Base-by-base conservation (phyloP, 2,888 invertebrate species). In the Synergus gifuensis region DNA sequence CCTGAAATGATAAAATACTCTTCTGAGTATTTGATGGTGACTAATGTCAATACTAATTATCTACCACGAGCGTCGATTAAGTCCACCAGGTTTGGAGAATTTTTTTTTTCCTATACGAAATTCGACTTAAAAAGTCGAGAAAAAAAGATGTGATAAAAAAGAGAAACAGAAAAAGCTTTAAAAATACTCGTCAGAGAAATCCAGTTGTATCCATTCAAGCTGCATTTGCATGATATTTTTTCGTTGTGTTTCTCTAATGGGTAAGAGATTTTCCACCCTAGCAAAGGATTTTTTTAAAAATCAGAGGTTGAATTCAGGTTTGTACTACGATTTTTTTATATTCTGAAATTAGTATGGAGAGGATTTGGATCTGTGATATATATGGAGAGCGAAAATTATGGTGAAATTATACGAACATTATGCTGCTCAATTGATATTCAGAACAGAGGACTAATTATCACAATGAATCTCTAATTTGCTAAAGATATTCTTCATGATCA, bases 41-140 rank as follows among this genome's bases (percentile, higher is more conserved):
- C 85, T 84, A 86, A 86, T 84, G 83, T 62, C 76, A 40, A 58
- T 60, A 81, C 81, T 86, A 86, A 88, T 88, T 88, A 85, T 49
- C 2, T 42, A 40, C 44, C 66, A 44, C 42, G 42, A 66, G 42
- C 42, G 18, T 42, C 42, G 44, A 66, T 66, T 44, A 9, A 18
- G 78, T 83, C 78, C 76, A 82, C 80, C 82, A 81, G 82, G 69
- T 78, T 58, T 79, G 79, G 81, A 78, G 79, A 80, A 79, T 82
- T 81, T 76, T 69, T 79, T 82, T 81, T 22, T 60, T 12, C 14
- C 16, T 9, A 28, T 5, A 54, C 18, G 1, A n/a, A 22, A 78
- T 73, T 44, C 63, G 7, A 14, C 14, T 16, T 36, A n/a, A 28
- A 36, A 8, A 14, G 1, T 2, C 8, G 11, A 36, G 28, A 69